Base-by-base conservation (phyloP, 2,797 vertebrate species). In the Sebastes steindachneri region DNA sequence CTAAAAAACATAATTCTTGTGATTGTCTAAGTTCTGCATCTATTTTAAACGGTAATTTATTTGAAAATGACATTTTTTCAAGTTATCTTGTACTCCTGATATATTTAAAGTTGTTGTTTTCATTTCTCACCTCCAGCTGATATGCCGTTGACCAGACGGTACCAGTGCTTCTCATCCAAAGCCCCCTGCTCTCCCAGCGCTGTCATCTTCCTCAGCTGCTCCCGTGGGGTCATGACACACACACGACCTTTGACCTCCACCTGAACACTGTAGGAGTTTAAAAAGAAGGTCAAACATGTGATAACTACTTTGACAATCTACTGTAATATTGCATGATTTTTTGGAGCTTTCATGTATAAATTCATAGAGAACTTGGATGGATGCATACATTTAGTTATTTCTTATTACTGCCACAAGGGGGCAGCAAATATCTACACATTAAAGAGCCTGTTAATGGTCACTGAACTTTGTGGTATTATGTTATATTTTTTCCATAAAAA, bases 151-250 rank as follows among this genome's bases (percentile, higher is more conserved):
- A 97, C 95, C 60, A 97, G 88, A 9, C 95, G 93, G 86, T 97
- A 97, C 91, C 97, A 95, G 90, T 97, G 96, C 85, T 97, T 98
- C 85, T 97, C 97, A 79, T 98, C 97, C 71, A 97, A 86, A 15
- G 93, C 68, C 3, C 95, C 95, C 84, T 97, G 96, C 45, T 97
- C 96, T 17, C 96, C 96, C 86, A 98, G 88, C 0, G 96, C 89
- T 19, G 97, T 95, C 92, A 98, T 97, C 91, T 97, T 97, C 93
- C 97, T 96, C 73, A 95, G 90, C 90, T 97, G 97, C 79, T 98
- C 97, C 74, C 96, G 89, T 12, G 97, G 96, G 88, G 96, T 97
- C 97, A 98, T 98, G 84, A 84, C 96, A 92, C 80, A 53, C 14
- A 77, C 21, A 74, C 95, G 83, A 83, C 75, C 88, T 86, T 76